Conservation (phyloP, 2,797 vertebrate species). For the Hydrolagus colliei region DNA sequence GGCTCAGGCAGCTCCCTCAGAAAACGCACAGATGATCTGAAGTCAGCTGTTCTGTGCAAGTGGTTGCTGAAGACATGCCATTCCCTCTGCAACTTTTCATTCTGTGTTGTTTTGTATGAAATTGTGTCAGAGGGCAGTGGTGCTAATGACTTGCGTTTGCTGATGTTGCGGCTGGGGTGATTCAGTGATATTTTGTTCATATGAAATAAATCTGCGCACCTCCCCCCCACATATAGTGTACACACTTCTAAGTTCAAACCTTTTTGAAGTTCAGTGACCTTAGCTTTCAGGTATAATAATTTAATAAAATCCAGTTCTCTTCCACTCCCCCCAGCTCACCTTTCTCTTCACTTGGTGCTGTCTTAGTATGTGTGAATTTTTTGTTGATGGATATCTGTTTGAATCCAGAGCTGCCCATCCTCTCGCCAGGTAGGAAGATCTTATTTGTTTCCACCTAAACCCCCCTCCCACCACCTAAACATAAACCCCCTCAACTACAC, state of each 20-base stretch:
- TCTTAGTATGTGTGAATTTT: too few relatives aligned
- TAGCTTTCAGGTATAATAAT: background rate
- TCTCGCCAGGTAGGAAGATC: too few relatives aligned
- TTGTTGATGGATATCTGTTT: too few relatives aligned
- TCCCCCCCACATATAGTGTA: too few relatives aligned
- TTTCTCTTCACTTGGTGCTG: too few relatives aligned
- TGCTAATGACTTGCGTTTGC: constrained; percentile 11
- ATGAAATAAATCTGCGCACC: background rate
- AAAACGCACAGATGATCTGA: background rate
- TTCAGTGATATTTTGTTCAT: background rate
- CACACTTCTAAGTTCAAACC: background rate
- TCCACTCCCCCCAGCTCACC: too few relatives aligned
- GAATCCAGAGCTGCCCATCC: too few relatives aligned
- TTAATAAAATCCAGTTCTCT: background rate
- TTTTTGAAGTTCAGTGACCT: background rate
- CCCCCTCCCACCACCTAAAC: too few relatives aligned
- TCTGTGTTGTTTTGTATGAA: background rate
- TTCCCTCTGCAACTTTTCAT: too few relatives aligned
- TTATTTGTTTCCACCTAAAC: too few relatives aligned
- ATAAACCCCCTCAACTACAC: too few relatives aligned
- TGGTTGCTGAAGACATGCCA: background rate
- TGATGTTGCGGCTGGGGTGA: background rate
- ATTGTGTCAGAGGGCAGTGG: constrained; percentile 12
- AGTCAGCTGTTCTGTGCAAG: background rate
- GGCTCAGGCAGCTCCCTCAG: background rate